Conservation (phyloP, 2,113 vertebrate species). For the Pavo muticus region DNA sequence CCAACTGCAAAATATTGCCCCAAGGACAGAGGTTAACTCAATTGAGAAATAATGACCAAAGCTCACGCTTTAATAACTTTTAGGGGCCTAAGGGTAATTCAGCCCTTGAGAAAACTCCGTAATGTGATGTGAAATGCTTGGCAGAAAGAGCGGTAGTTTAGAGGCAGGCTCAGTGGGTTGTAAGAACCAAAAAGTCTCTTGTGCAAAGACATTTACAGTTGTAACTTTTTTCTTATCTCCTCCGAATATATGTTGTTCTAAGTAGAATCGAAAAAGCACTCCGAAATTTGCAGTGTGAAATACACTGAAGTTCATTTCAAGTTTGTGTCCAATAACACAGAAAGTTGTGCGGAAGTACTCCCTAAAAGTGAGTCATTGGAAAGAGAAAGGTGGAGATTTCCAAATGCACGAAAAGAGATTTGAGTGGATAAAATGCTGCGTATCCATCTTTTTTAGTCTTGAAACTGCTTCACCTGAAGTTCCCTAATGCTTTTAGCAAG, state of each 20-base stretch:
- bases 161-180: background rate
- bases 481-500: background rate
- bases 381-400: background rate
- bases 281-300: background rate
- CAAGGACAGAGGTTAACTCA: slow-evolving; percentile 57
- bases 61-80: slow-evolving; percentile 48
- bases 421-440: background rate
- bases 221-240: slow-evolving; percentile 40
- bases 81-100: background rate
- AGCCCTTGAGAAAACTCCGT: slow-evolving; percentile 42
- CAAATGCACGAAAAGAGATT: background rate
- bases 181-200: background rate
- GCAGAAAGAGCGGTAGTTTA: slow-evolving; percentile 42
- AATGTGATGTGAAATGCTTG: slow-evolving; percentile 21
- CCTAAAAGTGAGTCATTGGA: background rate
- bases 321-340: background rate
- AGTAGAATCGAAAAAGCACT: background rate
- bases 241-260: slow-evolving; percentile 35
- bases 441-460: background rate
- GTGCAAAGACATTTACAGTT: slow-evolving; percentile 45
- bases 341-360: background rate
- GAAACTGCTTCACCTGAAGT: background rate
- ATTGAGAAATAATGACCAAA: slow-evolving; percentile 49
- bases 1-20: slow-evolving; percentile 60
- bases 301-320: background rate